Evolutionary conservation across 2,797 vertebrate species (phyloP), one percentile per base, ranked within the genome.

Genomic region (Phalanger gymnotis): DNA sequence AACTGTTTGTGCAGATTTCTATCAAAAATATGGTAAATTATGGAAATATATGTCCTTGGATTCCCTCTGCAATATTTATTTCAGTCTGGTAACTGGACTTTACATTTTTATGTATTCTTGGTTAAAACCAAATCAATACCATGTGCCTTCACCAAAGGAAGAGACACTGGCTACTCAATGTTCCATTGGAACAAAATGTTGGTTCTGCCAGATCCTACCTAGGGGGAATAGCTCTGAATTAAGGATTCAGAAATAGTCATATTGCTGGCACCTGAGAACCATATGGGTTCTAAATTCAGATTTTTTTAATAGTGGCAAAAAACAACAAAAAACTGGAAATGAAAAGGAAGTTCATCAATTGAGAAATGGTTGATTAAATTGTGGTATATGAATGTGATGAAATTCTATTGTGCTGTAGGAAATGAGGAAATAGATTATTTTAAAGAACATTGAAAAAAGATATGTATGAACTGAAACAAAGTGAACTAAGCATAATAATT

Each of bases 1-100:
- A 56, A 54, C 91, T 96, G 95, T 96, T 96, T 96, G 54, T 90
- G 91, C 95, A 91, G 34, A 95, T 90, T 93, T 96, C 94, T 92
- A 89, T 54, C 90, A 53, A 91, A 90, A 92, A 94, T 95, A 95
- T 95, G 94, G 53, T 92, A 95, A 95, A 95, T 94, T 87, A 90
- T 93, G 91, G 94, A 92, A 97, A 51, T 89, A 31, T 55, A 52
- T 93, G 25, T 81, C 34, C 40, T 13, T 57, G 28, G 81, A 93
- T 92, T 94, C 95, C 93, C 92, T 94, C 89, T 47, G 40, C 90
- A 96, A 94, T 95, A 34, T 92, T n/a, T 92, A 54, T 92, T 94
- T 97, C 73, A 95, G 95, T 95, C 92, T 94, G 54, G 54, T 92
- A 14, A 14, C 34, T 51, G 2, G 73, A 90, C 19, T 54, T 40